These are phyloP conservation scores for Tor tambroides DNA, from an alignment of 2,113 vertebrate species.

Conservation along the genomic window DNA sequence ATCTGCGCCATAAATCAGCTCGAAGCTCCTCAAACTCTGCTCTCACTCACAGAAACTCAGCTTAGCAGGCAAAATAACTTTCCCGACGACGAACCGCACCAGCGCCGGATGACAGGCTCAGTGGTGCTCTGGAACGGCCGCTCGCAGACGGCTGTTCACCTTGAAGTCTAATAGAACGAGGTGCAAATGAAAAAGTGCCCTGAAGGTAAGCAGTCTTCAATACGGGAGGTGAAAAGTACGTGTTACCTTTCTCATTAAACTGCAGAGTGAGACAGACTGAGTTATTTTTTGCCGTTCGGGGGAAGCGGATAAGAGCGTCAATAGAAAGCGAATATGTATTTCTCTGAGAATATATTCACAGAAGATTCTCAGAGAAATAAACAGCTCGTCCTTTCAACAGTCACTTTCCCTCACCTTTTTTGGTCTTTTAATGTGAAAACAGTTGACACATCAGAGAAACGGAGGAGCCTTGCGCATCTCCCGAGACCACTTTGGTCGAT, in stretches of 20 bases:
- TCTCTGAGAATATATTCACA: conserved; percentile 39
- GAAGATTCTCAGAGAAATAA: conserved; percentile 27
- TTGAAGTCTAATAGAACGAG: conserved; percentile 9
- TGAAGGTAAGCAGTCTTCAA: conserved; percentile 9
- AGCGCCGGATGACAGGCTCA: background rate
- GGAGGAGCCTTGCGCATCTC: background rate
- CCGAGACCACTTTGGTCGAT: conserved; percentile 35
- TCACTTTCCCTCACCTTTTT: conserved; percentile 17
- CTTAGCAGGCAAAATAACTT: conserved; percentile 31
- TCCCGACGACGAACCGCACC: background rate
- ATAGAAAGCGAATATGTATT: conserved; percentile 28
- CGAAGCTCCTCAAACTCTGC: conserved; percentile 9
- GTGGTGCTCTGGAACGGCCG: background rate
- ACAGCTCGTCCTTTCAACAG: conserved; percentile 38
- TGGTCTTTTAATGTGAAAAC: conserved; percentile 44
- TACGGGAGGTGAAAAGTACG: conserved; percentile 14
- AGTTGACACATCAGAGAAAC: conserved; percentile 29
- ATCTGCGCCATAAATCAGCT: conserved; percentile 28
- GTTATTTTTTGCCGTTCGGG: background rate
- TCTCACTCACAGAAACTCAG: conserved; percentile 4
- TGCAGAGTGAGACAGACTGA: conserved; percentile 17
- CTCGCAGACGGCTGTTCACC: conserved; percentile 10
- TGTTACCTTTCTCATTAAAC: conserved; percentile 48
- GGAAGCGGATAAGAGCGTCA: background rate
- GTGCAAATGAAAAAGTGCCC: conserved; percentile 27